phyloP scores from a whole-genome alignment of 2,888 invertebrate species.

The Phalangium opilio region DNA sequence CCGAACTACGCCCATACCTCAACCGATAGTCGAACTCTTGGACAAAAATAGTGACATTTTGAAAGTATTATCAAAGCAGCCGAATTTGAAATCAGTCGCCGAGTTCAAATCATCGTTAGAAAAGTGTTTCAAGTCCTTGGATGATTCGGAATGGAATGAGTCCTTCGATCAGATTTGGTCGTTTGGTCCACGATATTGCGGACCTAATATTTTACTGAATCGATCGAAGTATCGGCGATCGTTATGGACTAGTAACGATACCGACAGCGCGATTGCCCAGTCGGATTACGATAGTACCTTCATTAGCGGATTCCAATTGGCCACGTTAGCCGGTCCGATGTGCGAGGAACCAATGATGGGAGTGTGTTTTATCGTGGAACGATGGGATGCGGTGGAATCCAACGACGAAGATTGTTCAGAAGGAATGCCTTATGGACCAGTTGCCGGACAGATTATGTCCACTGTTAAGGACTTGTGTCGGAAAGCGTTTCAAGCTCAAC shows the following conservation, averaged over 20 bases:
- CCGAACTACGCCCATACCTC: conserved; percentile 60
- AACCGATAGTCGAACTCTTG: conserved; percentile 48
- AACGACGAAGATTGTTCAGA: neutral
- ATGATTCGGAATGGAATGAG: conserved; percentile 38
- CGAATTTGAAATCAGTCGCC: conserved; percentile 21
- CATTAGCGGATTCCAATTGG: conserved; percentile 71
- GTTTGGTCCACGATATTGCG: conserved; percentile 74
- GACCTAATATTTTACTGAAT: conserved; percentile 78
- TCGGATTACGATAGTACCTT: conserved; percentile 46
- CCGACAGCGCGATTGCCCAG: conserved; percentile 22
- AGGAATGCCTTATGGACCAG: conserved; percentile 34
- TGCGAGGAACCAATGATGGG: conserved; percentile 97
- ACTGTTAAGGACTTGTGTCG: conserved; percentile 73
- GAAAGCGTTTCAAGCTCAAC: conserved; percentile 71
- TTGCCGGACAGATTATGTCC: conserved; percentile 76
- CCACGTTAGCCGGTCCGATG: conserved; percentile 73
- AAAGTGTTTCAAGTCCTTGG: conserved; percentile 39
- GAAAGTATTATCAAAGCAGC: conserved; percentile 32
- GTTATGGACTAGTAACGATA: conserved; percentile 36
- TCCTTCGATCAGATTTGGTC: conserved; percentile 61
- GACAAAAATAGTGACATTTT: conserved; percentile 55
- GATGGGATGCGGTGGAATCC: conserved; percentile 41
- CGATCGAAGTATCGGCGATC: conserved; percentile 45
- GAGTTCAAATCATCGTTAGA: conserved; percentile 30
- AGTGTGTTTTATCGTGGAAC: conserved; percentile 74